phyloP scores from a whole-genome alignment of 2,888 invertebrate genomes.

The Entomobrya multifasciata region DNA sequence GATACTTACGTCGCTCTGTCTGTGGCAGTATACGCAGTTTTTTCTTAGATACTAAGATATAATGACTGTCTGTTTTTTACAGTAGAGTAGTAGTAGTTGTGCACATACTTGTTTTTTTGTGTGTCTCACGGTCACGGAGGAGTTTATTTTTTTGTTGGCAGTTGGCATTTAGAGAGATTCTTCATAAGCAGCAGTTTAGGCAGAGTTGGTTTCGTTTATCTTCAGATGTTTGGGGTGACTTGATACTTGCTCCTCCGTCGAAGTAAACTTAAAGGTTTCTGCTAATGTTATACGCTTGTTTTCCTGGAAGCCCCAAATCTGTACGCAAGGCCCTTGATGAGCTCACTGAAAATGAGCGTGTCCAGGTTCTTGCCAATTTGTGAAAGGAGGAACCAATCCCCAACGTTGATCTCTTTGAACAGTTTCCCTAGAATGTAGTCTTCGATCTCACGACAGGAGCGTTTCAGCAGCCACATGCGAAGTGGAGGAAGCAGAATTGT shows the following conservation, averaged over 20 bases:
- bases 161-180: not conserved
- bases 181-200: not conserved
- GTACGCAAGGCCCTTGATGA: slow-evolving; percentile 74
- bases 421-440: slow-evolving; percentile 73
- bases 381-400: slow-evolving; percentile 77
- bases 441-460: slow-evolving; percentile 72
- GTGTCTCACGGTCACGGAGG: not conserved
- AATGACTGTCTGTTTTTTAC: not conserved
- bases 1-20: slow-evolving; percentile 27
- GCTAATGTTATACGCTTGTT: slow-evolving; percentile 69
- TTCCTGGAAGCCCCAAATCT: slow-evolving; percentile 75
- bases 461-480: slow-evolving; percentile 74
- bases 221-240: slow-evolving; percentile 34
- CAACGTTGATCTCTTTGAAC: slow-evolving; percentile 72
- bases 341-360: slow-evolving; percentile 72
- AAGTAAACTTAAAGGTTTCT: slow-evolving; percentile 33
- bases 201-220: too few species aligned
- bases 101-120: slow-evolving; percentile 28
- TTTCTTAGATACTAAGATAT: too few species aligned
- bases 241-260: slow-evolving; percentile 16
- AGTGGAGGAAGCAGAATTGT: slow-evolving; percentile 73
- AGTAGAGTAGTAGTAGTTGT: slow-evolving; percentile 2
- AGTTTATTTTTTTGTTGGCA: not conserved
- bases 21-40: slow-evolving; percentile 48
- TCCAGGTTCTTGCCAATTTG: slow-evolving; percentile 77